phyloP scores from a whole-genome alignment of 2,797 vertebrate genomes.

The Lagodon rhomboides region DNA sequence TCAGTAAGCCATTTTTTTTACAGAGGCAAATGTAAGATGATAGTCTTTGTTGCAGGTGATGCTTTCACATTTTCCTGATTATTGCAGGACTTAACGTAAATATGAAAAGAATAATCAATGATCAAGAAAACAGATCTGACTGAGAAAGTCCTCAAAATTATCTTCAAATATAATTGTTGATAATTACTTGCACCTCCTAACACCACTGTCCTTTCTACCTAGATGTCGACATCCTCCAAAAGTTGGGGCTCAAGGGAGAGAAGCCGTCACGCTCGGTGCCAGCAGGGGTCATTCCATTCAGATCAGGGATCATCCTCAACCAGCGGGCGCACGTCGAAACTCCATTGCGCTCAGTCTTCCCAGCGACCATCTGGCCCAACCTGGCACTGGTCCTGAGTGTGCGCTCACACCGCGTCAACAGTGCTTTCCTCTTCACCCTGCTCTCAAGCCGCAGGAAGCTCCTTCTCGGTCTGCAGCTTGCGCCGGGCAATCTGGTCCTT shows the following conservation, averaged over 20 bases:
- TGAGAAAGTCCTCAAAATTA: background rate
- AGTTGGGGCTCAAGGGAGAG: slow-evolving; percentile 94
- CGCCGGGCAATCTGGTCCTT: slow-evolving; percentile 90
- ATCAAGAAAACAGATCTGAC: background rate
- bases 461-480: slow-evolving; percentile 95
- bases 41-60: background rate
- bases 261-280: slow-evolving; percentile 88
- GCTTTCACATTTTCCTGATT: background rate
- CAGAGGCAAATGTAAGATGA: background rate
- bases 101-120: background rate
- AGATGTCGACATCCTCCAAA: slow-evolving; percentile 99
- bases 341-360: slow-evolving; percentile 86
- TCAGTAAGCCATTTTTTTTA: background rate
- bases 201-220: slow-evolving; percentile 36
- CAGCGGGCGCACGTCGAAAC: slow-evolving; percentile 91
- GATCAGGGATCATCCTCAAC: slow-evolving; percentile 96
- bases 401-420: slow-evolving; percentile 96
- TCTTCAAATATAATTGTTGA: background rate
- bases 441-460: slow-evolving; percentile 91
- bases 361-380: slow-evolving; percentile 87
- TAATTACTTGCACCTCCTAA: slow-evolving; percentile 51
- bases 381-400: slow-evolving; percentile 94
- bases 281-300: slow-evolving; percentile 94
- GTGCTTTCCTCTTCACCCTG: slow-evolving; percentile 94
- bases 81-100: background rate